Percentiles rank a stretch among this genome's conserved stretches.
phyloP scores from a whole-genome alignment of 2,888 invertebrate genomes.

The Deroplatys truncata region DNA sequence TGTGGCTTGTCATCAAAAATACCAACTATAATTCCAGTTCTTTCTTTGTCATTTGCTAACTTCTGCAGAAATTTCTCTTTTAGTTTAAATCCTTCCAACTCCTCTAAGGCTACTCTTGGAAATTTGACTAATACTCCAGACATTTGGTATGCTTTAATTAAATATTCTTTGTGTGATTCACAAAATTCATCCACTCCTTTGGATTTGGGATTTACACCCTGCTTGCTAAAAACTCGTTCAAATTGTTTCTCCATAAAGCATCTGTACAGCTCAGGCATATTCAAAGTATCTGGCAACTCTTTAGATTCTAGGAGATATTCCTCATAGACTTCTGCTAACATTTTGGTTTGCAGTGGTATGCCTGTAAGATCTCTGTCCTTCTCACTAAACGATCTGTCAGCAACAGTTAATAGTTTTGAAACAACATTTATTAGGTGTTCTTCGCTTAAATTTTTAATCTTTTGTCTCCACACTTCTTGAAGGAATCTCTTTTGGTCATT shows the following conservation, averaged over 20 bases:
- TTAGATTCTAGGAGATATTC: not conserved
- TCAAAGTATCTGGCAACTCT: not conserved
- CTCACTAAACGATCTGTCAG: not conserved
- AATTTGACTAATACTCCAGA: not conserved
- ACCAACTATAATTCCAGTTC: not conserved
- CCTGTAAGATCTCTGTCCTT: not conserved
- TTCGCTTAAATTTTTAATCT: not conserved
- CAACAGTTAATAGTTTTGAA: not conserved
- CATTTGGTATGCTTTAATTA: not conserved
- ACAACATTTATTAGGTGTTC: not conserved
- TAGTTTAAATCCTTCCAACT: not conserved
- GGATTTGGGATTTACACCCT: not conserved
- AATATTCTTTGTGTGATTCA: not conserved
- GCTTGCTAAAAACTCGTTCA: not conserved
- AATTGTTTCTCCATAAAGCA: not conserved
- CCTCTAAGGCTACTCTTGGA: not conserved
- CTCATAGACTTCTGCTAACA: slow-evolving; percentile 3
- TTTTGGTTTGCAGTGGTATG: slow-evolving; percentile 12
- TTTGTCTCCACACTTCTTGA: not conserved
- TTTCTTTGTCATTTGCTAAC: not conserved
- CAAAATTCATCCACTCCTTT: not conserved
- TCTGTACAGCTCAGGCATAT: not conserved
- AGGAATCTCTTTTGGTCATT: slow-evolving; percentile 13
- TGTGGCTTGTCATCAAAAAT: not conserved
- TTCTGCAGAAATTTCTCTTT: not conserved